These are phyloP conservation scores for Lapara coniferarum DNA, from an alignment of 2,888 invertebrate genomes.

Conservation along the genomic window DNA sequence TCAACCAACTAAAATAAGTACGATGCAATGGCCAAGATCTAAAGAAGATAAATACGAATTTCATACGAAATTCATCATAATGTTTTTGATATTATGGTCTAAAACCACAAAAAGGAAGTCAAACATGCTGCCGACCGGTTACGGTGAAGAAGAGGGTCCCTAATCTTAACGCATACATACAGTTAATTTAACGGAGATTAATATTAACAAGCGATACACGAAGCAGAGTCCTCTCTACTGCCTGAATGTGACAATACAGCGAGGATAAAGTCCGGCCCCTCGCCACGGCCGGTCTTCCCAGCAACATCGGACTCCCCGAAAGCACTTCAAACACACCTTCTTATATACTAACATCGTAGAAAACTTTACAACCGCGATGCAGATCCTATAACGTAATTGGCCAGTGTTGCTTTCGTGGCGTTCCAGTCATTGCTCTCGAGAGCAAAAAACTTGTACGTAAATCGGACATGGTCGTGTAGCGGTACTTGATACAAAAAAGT, in stretches of 20 bases:
- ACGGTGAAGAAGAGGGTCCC: slow-evolving; percentile 80
- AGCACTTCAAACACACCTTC: neutral
- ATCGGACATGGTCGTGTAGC: slow-evolving; percentile 36
- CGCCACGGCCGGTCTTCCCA: slow-evolving; percentile 79
- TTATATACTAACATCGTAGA: slow-evolving; percentile 50
- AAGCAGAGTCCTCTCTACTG: slow-evolving; percentile 81
- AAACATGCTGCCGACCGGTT: slow-evolving; percentile 77
- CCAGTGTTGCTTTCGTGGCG: slow-evolving; percentile 61
- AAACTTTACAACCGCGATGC: slow-evolving; percentile 66
- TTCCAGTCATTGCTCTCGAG: slow-evolving; percentile 68
- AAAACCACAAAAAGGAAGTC: slow-evolving; percentile 73
- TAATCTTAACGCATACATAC: slow-evolving; percentile 84
- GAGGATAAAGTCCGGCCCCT: slow-evolving; percentile 80
- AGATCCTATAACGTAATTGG: slow-evolving; percentile 62
- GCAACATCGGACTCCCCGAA: slow-evolving; percentile 79
- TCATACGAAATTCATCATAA: too few species aligned
- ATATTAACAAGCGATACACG: slow-evolving; percentile 82
- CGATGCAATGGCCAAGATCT: too few species aligned
- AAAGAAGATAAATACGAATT: too few species aligned
- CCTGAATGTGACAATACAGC: slow-evolving; percentile 63
- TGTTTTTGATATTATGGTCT: neutral
- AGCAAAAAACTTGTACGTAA: slow-evolving; percentile 59
- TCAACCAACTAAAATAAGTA: too few species aligned
- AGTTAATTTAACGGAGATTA: slow-evolving; percentile 81
- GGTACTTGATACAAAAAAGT: slow-evolving; percentile 8